Evolutionary conservation across 1,140 invertebrate species (phyloP).

Genomic region (Chrysomallon squamiferum): DNA sequence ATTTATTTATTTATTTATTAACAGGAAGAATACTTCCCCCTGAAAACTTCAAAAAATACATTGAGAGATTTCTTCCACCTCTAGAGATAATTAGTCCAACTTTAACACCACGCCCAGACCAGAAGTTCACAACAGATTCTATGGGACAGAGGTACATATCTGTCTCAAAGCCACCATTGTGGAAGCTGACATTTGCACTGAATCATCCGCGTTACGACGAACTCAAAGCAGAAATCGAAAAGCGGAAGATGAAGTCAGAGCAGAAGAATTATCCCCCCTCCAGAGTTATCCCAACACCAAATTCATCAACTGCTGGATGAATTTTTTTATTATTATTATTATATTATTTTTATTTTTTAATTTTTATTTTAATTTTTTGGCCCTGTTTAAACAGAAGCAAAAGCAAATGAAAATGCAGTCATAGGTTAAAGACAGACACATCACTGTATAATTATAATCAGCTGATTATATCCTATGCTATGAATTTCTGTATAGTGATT

Average conservation of each 20-base stretch:
- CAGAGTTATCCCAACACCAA: background rate
- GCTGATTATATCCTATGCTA: too few species aligned
- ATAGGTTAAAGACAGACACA: too few species aligned
- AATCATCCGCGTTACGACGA: slow-evolving; percentile 52
- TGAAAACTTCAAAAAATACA: slow-evolving; percentile 59
- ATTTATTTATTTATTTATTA: background rate
- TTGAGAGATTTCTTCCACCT: slow-evolving; percentile 48
- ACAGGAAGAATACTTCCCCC: slow-evolving; percentile 60
- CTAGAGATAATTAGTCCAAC: slow-evolving; percentile 26
- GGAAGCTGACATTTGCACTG: slow-evolving; percentile 56
- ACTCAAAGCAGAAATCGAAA: slow-evolving; percentile 46
- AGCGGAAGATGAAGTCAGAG: slow-evolving; percentile 23
- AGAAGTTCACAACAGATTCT: slow-evolving; percentile 39
- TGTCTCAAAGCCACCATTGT: slow-evolving; percentile 44
- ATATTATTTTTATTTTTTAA: too few species aligned
- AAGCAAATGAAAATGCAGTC: too few species aligned
- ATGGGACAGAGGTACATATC: slow-evolving; percentile 47
- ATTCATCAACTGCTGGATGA: background rate
- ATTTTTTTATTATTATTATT: too few species aligned
- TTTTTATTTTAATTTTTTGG: too few species aligned
- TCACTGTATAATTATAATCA: too few species aligned
- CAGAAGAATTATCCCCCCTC: background rate
- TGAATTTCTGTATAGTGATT: too few species aligned
- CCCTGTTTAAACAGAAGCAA: too few species aligned
- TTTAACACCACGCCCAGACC: slow-evolving; percentile 38